Evolutionary conservation across 1,140 invertebrate genomes (phyloP).

Genomic region (Reticulitermes speratus): DNA sequence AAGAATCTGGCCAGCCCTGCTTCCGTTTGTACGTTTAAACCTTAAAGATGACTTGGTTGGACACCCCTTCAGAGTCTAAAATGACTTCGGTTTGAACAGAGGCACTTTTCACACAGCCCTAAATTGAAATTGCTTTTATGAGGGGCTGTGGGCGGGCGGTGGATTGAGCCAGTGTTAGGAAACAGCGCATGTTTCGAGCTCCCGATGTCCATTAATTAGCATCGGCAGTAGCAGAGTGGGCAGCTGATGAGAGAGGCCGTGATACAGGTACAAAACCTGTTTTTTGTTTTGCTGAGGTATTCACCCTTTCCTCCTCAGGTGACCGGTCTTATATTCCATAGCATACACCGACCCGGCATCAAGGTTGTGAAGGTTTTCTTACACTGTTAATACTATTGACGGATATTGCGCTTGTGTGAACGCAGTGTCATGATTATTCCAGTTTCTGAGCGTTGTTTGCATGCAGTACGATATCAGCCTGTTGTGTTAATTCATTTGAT

Average conservation of each 20-base stretch:
- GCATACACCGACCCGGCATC: not conserved
- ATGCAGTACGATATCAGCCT: too few relatives aligned
- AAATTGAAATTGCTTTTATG: not conserved
- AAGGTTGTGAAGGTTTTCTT: not conserved
- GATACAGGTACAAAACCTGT: not conserved
- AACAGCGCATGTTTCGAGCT: not conserved
- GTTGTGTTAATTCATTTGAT: too few relatives aligned
- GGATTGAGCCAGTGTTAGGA: not conserved
- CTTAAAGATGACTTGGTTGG: not conserved
- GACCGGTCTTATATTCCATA: not conserved
- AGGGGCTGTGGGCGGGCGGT: not conserved
- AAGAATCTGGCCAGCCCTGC: too few relatives aligned
- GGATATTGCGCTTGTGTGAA: too few relatives aligned
- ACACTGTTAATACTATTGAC: not conserved
- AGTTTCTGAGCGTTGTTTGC: too few relatives aligned
- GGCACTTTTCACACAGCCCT: not conserved
- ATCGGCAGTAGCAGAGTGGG: not conserved
- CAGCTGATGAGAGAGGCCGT: not conserved
- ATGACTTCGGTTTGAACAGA: not conserved
- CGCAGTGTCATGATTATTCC: too few relatives aligned
- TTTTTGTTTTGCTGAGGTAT: not conserved
- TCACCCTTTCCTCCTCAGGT: not conserved
- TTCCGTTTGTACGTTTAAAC: too few relatives aligned
- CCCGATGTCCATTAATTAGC: conserved; percentile 2
- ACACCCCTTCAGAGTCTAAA: not conserved